Percentiles rank a stretch among this genome's conserved stretches.
These are phyloP conservation scores for Steinernema feltiae DNA, from an alignment of 1,140 invertebrate genomes.

Conservation along the genomic window DNA sequence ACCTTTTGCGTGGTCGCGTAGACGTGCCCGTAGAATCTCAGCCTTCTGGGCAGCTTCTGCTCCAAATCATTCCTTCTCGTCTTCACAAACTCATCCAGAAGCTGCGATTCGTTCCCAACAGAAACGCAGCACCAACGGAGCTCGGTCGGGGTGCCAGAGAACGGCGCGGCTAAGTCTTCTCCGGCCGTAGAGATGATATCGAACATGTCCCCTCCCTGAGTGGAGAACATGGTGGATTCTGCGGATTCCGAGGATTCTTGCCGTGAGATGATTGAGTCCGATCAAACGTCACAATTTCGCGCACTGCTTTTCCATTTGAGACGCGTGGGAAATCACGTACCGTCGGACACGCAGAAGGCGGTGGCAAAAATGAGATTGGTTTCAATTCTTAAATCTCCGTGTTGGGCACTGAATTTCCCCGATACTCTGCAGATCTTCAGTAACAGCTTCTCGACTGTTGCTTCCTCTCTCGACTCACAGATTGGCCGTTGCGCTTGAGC, in stretches of 20 bases:
- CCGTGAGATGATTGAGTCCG: too few relatives aligned
- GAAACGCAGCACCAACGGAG: background rate
- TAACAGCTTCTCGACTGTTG: too few relatives aligned
- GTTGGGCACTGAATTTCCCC: too few relatives aligned
- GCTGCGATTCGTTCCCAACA: background rate
- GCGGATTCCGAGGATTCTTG: too few relatives aligned
- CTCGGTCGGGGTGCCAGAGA: background rate
- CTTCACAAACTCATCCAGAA: background rate
- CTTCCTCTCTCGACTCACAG: too few relatives aligned
- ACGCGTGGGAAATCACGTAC: background rate
- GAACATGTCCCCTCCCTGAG: background rate
- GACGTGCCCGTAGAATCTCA: background rate
- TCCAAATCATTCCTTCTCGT: background rate
- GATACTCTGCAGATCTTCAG: too few relatives aligned
- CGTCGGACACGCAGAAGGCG: too few relatives aligned
- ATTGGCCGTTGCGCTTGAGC: too few relatives aligned
- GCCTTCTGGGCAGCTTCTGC: background rate
- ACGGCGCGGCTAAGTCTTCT: background rate
- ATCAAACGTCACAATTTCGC: background rate
- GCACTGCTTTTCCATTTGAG: background rate
- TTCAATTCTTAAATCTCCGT: too few relatives aligned
- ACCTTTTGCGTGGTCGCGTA: background rate
- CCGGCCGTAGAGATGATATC: background rate
- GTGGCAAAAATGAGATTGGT: too few relatives aligned
- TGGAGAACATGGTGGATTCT: too few relatives aligned